Percentiles rank a stretch among this genome's conserved stretches.
Evolutionary conservation across 2,113 vertebrate species (phyloP).

Genomic region (Gulo gulo): DNA sequence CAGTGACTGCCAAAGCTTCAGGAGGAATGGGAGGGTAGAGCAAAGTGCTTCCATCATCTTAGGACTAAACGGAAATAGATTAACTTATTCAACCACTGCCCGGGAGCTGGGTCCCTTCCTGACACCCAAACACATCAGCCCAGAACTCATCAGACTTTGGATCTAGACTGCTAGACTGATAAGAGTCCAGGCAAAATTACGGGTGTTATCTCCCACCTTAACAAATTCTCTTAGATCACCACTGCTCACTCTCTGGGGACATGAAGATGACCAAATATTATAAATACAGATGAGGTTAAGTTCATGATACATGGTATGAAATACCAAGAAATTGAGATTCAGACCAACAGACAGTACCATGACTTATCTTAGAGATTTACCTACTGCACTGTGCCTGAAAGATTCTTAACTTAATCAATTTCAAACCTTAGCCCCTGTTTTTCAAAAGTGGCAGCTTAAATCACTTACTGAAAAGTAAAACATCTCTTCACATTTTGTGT

Average conservation of each 20-base stretch:
- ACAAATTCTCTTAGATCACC: background rate
- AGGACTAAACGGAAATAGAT: background rate
- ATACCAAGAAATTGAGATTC: conserved; percentile 53
- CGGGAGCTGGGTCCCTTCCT: background rate
- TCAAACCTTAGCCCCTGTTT: conserved; percentile 55
- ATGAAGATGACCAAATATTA: conserved; percentile 10
- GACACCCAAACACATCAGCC: background rate
- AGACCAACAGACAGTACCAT: conserved; percentile 37
- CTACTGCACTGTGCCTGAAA: background rate
- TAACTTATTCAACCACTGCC: background rate
- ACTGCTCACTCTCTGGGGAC: background rate
- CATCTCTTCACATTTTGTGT: conserved; percentile 54
- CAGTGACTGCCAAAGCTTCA: background rate
- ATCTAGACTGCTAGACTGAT: background rate
- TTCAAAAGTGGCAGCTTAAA: conserved; percentile 62
- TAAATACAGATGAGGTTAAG: conserved; percentile 70
- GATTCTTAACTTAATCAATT: conserved; percentile 54
- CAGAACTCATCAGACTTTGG: background rate
- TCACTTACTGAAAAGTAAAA: conserved; percentile 60
- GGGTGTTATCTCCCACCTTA: background rate
- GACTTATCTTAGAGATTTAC: conserved; percentile 55
- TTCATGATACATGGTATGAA: background rate
- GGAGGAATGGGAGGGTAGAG: too few species aligned
- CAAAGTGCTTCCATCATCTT: background rate
- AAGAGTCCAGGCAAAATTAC: conserved; percentile 32